These are phyloP conservation scores for Eleginops maclovinus DNA, from an alignment of 2,113 vertebrate species.

Conservation along the genomic window DNA sequence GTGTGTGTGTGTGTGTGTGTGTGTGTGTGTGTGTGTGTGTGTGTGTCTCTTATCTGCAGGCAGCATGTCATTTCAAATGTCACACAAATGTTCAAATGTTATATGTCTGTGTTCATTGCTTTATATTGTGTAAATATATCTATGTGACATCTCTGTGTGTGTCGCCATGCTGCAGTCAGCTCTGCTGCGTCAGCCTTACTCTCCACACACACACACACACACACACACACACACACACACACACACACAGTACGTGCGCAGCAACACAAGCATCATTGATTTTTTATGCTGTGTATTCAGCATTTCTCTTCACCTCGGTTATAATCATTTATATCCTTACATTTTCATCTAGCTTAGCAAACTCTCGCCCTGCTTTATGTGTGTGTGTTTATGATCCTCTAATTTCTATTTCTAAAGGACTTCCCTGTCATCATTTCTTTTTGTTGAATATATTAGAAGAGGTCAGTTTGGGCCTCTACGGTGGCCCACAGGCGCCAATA, in stretches of 20 bases:
- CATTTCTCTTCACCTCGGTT: not conserved
- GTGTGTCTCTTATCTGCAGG: not conserved
- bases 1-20: not conserved
- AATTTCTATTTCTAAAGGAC: not conserved
- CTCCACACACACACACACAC: slow-evolving; percentile 34
- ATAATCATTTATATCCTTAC: too few species aligned
- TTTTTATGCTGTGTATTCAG: slow-evolving; percentile 12
- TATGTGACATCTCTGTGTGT: slow-evolving; percentile 23
- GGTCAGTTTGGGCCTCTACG: too few species aligned
- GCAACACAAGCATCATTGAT: slow-evolving; percentile 12
- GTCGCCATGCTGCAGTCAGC: slow-evolving; percentile 61
- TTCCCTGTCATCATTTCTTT: too few species aligned
- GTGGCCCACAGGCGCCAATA: too few species aligned
- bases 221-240: slow-evolving; percentile 22
- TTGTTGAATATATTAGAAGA: too few species aligned
- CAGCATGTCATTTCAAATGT: slow-evolving; percentile 6
- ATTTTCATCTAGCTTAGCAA: not conserved
- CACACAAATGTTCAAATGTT: not conserved
- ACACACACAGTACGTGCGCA: not conserved
- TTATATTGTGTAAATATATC: not conserved
- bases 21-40: not conserved
- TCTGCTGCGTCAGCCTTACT: slow-evolving; percentile 67
- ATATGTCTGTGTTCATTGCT: not conserved
- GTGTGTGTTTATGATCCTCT: not conserved
- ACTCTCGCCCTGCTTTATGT: not conserved